Conservation (phyloP, 2,888 invertebrate species). For the Leptinotarsa haldemani region DNA sequence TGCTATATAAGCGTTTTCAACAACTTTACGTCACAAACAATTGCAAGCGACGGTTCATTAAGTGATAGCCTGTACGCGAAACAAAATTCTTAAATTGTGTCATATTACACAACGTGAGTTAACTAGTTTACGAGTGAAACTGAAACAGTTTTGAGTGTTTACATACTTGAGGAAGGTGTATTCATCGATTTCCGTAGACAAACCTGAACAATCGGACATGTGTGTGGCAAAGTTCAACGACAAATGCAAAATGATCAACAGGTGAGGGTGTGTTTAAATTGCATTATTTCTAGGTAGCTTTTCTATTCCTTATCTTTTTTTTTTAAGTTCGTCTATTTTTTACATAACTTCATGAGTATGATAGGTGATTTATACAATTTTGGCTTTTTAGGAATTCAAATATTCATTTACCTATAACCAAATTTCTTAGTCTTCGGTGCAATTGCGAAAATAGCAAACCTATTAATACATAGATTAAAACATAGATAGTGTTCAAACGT, state of each 20-base stretch:
- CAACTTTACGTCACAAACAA: constrained; percentile 41
- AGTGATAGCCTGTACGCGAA: not conserved
- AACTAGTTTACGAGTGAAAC: not conserved
- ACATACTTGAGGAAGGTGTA: constrained; percentile 31
- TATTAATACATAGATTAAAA: no score
- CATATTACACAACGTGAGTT: constrained; percentile 42
- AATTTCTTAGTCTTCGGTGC: no score
- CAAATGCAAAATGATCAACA: constrained; percentile 61
- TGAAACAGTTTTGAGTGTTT: constrained; percentile 18
- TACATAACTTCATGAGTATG: no score
- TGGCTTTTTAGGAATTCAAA: no score
- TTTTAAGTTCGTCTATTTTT: no score
- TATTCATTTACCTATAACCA: no score
- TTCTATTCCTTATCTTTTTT: no score
- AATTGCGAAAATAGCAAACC: no score
- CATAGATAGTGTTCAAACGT: no score
- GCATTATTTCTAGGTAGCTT: no score
- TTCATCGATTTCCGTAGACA: constrained; percentile 31
- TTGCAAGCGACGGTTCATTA: constrained; percentile 16
- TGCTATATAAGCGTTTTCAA: constrained; percentile 43
- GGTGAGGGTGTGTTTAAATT: constrained; percentile 50
- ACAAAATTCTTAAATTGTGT: constrained; percentile 25
- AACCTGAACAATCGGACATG: constrained; percentile 41
- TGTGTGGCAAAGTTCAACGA: constrained; percentile 54
- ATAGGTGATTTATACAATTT: no score